phyloP scores from a whole-genome alignment of 2,888 invertebrate species.

The Cordilura impudica region DNA sequence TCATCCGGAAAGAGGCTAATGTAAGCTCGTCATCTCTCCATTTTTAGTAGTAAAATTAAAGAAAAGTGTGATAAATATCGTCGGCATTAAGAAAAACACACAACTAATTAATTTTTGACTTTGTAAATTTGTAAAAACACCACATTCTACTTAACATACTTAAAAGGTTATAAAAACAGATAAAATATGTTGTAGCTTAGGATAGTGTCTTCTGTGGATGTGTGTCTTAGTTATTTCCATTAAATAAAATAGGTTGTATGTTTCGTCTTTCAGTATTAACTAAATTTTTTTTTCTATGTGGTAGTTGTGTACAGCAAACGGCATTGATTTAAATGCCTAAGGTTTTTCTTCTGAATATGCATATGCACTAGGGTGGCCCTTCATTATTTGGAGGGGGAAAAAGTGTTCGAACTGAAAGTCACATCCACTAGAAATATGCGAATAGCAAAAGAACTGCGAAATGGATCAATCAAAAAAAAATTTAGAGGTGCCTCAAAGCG shows the following conservation, averaged over 20 bases:
- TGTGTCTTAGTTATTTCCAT: too few species aligned
- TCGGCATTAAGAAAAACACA: conserved; percentile 14
- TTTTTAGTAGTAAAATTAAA: background rate
- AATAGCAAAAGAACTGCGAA: too few species aligned
- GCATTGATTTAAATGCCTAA: conserved; percentile 2
- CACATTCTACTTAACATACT: conserved; percentile 19
- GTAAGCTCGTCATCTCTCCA: too few species aligned
- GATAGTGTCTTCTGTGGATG: background rate
- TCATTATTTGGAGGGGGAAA: too few species aligned
- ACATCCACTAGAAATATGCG: too few species aligned
- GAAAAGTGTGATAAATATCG: conserved; percentile 30
- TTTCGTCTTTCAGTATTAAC: background rate
- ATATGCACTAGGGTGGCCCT: too few species aligned
- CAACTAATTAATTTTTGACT: conserved; percentile 36
- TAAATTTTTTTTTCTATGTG: conserved; percentile 14
- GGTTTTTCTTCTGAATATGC: background rate
- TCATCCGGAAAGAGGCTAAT: too few species aligned
- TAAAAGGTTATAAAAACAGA: background rate
- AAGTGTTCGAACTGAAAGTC: too few species aligned
- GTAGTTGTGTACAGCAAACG: background rate
- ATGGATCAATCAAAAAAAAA: too few species aligned
- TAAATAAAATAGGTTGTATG: background rate
- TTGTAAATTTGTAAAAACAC: conserved; percentile 16
- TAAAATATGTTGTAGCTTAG: background rate
- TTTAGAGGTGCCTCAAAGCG: too few species aligned